These are phyloP conservation scores for Heterotilapia buettikoferi DNA, from an alignment of 2,113 vertebrate species.

Conservation along the genomic window DNA sequence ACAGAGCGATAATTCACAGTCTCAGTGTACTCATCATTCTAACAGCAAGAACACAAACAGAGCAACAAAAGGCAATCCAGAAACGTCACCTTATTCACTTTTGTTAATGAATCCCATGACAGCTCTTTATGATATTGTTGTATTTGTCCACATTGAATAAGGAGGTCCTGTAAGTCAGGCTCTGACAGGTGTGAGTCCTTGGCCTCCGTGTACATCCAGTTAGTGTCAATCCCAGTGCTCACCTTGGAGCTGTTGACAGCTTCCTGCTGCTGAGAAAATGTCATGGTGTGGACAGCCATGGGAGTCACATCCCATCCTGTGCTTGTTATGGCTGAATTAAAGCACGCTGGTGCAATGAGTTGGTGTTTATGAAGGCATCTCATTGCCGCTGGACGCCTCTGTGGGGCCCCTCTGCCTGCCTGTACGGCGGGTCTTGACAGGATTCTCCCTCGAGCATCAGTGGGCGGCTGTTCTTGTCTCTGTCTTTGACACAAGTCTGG, in stretches of 20 bases:
- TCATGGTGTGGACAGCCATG: background rate
- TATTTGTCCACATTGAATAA: background rate
- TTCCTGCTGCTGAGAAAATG: background rate
- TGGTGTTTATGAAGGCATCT: conserved; percentile 36
- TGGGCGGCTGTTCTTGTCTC: conserved; percentile 34
- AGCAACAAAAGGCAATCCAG: background rate
- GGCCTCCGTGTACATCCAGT: background rate
- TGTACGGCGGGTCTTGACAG: conserved; percentile 54
- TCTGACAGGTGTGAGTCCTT: conserved; percentile 7
- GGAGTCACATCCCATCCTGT: background rate
- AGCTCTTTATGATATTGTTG: background rate
- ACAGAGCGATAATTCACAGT: background rate
- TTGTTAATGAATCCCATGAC: background rate
- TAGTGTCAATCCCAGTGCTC: conserved; percentile 10
- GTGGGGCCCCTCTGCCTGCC: conserved; percentile 35
- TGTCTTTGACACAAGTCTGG: background rate
- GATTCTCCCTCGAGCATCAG: conserved; percentile 39
- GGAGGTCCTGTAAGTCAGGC: background rate
- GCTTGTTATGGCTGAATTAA: conserved; percentile 2
- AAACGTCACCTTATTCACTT: background rate
- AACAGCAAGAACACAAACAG: background rate
- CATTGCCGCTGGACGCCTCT: background rate
- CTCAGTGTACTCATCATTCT: background rate
- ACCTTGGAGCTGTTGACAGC: conserved; percentile 22
- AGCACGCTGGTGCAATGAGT: background rate